Evolutionary conservation across 1,140 invertebrate species (phyloP), one percentile per base, ranked within the genome.

Genomic region (Cydia pomonella): DNA sequence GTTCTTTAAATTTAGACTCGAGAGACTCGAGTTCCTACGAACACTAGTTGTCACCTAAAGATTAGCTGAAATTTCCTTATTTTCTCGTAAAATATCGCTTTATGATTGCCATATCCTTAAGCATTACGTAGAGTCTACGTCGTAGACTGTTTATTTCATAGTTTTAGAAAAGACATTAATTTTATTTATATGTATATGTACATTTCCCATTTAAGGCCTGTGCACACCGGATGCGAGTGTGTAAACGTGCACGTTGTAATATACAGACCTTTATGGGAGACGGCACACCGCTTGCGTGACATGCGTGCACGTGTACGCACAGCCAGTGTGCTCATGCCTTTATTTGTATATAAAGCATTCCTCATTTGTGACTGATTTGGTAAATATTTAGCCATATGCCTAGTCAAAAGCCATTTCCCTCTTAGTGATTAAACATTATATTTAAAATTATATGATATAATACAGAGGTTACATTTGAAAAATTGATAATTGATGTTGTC

Each of bases 381-480:
- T 59, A n/a, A 53, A 53, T 53, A 23, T 59, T 23, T 59, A 59
- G 53, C 18, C 53, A 59, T 59, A 59, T 59, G 21, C 53, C 53
- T 59, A 59, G 53, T 59, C 53, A 59, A 53, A 0, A 53, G 50
- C 12, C 50, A 23, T 59, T 59, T 59, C 47, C 47, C n/a, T 50
- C 12, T 50, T 44, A 16, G n/a, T 18, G n/a, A 18, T 44, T 38
- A 47, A 47, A 18, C n/a, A 5, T 47, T 47, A n/a, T 12, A 50
- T 16, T 47, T 5, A 47, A 47, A 16, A 38, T 38, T 10, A 44
- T 44, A 13, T 44, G 9, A 44, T 44, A 44, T 44, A 44, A 44
- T 44, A 13, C 4, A 44, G 41, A 44, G 2, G 41, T 44, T 44
- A 44, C 41, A 44, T 44, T 16, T 10, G 7, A 27, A 27, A n/a